Evolutionary conservation across 2,113 vertebrate genomes (phyloP), one percentile per base, ranked within the genome.

Genomic region (western clawed frog (Xenopus tropicalis)): DNA sequence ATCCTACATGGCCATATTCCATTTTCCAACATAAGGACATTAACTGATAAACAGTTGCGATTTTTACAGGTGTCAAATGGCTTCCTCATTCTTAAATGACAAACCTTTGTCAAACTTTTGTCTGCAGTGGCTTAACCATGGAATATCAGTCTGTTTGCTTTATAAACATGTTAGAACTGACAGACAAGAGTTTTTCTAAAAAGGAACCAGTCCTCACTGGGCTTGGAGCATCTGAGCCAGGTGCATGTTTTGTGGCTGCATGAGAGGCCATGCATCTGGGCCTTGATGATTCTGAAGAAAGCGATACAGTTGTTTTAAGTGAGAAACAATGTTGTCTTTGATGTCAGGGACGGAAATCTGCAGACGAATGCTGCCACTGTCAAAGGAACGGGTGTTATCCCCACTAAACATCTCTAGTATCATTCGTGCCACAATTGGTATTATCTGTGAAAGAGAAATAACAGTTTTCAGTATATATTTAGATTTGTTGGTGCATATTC

Each of bases 341-440:
- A 99, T 98, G 77, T 99, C 97, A 0, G 97, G 97, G 0, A 95
- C 94, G 0, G 97, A 99, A 84, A 99, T 99, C 91, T 99, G 96
- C 72, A 99, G 91, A 16, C 95, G 90, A 10, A 99, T 94, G 0
- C 97, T 99, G 83, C 96, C 92, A 11, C 97, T 99, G 90, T 99
- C 97, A 2, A 99, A 98, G 71, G 97, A 98, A 9, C 96, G 93
- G 0, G 92, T 95, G 84, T 91, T 94, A 77, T 99, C 96, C 0
- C 95, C 95, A 0, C 94, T 95, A 78, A 99, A 99, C 95, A 99
- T 99, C 85, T 99, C 97, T 0, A 86, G 95, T 79, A 99, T 96
- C 94, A 99, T 99, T 4, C 97, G 89, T 5, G 97, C 97, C 80
- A 99, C 97, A 19, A 99, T 94, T 0, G 97, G 96, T 80, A 99